These are phyloP conservation scores for Halichoerus grypus DNA, from an alignment of 2,113 vertebrate species.

Conservation along the genomic window DNA sequence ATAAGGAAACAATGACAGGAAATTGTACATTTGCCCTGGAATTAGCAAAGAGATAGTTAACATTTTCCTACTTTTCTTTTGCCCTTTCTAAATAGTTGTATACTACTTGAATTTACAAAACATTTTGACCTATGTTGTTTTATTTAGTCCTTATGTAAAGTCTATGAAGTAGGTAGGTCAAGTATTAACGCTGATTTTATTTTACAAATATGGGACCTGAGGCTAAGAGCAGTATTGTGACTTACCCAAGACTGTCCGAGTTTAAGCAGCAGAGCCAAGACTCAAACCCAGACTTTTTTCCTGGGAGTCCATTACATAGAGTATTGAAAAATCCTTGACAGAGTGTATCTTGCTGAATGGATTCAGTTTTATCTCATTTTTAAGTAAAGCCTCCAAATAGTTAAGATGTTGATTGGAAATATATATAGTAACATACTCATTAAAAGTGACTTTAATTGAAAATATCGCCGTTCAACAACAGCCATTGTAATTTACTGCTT, in stretches of 20 bases:
- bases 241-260: not conserved
- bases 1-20: not conserved
- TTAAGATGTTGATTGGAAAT: conserved; percentile 54
- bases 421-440: conserved; percentile 41
- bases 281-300: not conserved
- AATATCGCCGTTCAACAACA: not conserved
- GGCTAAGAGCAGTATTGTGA: not conserved
- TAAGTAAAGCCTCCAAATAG: conserved; percentile 38
- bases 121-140: not conserved
- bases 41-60: not conserved
- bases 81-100: not conserved
- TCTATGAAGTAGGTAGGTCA: not conserved
- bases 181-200: not conserved
- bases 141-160: not conserved
- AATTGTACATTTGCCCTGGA: not conserved
- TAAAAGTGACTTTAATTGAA: conserved; percentile 58
- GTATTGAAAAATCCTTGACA: not conserved
- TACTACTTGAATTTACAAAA: not conserved
- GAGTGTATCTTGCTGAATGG: not conserved
- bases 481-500: conserved; percentile 44
- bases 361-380: conserved; percentile 56
- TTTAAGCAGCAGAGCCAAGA: not conserved
- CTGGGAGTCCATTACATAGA: not conserved
- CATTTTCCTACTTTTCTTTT: not conserved
- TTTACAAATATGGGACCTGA: not conserved